Base-by-base conservation (phyloP, 2,888 invertebrate species). In the Eulithis prunata region DNA sequence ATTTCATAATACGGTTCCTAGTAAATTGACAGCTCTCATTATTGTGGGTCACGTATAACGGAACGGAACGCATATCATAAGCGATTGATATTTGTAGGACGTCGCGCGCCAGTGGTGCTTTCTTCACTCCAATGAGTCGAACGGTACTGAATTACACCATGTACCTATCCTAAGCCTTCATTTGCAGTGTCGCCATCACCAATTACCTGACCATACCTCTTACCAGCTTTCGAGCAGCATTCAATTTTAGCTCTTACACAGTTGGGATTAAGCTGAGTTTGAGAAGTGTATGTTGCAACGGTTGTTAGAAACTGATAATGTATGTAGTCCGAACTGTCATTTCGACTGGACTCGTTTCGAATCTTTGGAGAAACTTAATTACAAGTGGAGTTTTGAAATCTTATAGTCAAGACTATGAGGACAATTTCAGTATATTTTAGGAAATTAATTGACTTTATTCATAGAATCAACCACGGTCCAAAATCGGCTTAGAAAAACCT, bases 91-190 rank as follows among this genome's bases (percentile, higher is more conserved):
- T 91, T 88, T 86, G 79, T 79, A 81, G 84, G 83, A 88, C 87
- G 91, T 91, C 85, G 87, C 80, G 58, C 73, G 73, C 83, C 86
- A 87, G 89, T 88, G 88, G 86, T 87, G 86, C 89, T 91, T 91
- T 90, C 90, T 87, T 90, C 91, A 89, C 84, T 88, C 90, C 85
- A 90, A 89, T 87, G 89, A 86, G 84, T 84, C 81, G 81, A 87
- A 91, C 91, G 91, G 92, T 90, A 91, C 86, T 85, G 85, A 89
- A 91, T 91, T 90, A 89, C 86, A 89, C 85, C 76, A 68, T 68
- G 68, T 80, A 88, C 88, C 90, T 80, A 87, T 88, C 90, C 78
- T 80, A 84, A 85, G 84, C 86, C 86, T 80, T 87, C 88, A 89
- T 87, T 90, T 89, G 88, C 85, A 83, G 87, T 89, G 89, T 88